phyloP scores from a whole-genome alignment of 2,113 vertebrate genomes.

The Labeo catla region DNA sequence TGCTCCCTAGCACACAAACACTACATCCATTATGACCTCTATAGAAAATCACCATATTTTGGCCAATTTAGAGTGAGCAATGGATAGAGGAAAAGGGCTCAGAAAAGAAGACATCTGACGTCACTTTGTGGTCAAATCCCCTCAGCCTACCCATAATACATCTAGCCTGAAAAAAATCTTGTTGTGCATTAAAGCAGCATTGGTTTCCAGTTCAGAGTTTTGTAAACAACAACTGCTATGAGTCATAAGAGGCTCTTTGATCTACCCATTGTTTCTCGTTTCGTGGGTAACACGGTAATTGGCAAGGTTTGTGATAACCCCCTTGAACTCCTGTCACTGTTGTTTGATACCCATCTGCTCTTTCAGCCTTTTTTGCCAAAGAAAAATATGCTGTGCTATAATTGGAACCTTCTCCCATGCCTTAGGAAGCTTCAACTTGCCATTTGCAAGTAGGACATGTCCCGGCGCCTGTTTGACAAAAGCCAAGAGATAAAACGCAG shows the following conservation, averaged over 20 bases:
- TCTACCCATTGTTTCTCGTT: constrained; percentile 58
- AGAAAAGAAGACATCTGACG: background rate
- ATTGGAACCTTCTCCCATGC: constrained; percentile 61
- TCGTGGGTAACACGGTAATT: constrained; percentile 69
- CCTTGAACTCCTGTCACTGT: constrained; percentile 66
- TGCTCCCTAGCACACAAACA: background rate
- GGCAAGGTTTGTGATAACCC: constrained; percentile 67
- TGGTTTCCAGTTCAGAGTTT: constrained; percentile 16
- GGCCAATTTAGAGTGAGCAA: background rate
- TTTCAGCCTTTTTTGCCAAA: constrained; percentile 56
- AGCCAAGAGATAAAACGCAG: constrained; percentile 15
- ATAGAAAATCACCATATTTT: constrained; percentile 5
- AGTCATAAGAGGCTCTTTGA: constrained; percentile 56
- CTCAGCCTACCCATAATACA: background rate
- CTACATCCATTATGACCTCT: background rate
- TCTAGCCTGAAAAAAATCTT: background rate
- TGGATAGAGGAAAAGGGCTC: background rate
- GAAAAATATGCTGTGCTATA: constrained; percentile 64
- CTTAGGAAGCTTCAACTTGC: constrained; percentile 47
- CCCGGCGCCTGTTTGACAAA: constrained; percentile 6
- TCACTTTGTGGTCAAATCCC: background rate
- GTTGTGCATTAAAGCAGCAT: background rate
- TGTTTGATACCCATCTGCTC: constrained; percentile 63
- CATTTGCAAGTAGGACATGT: constrained; percentile 30
- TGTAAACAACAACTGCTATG: constrained; percentile 19